Base-by-base conservation (phyloP, 2,888 invertebrate species). In the Apamea sordens region DNA sequence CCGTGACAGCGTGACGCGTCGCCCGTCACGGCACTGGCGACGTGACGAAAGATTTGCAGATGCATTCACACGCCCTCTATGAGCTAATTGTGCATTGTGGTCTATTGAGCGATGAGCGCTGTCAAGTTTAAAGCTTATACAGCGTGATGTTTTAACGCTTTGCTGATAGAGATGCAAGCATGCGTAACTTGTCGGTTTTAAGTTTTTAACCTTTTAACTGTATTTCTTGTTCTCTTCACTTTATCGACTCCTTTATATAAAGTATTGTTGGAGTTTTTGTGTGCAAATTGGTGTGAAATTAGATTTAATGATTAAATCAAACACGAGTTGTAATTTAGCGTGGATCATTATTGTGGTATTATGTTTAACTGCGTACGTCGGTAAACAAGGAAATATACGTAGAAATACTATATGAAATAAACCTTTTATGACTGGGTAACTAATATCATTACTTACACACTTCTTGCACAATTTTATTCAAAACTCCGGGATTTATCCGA, bases 401-500 rank as follows among this genome's bases (percentile, higher is more conserved):
- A 15, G 32, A 50, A 50, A 59, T 41, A 80, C 36, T 24, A 6
- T 64, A 28, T 32, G 8, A 28, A 63, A 80, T 64, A 61, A 63
- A 78, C 24, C 36, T 82, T 56, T 73, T 36, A 69, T 44, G 21
- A 65, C 41, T 73, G 59, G 65, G 73, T 53, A 79, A 77, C 83
- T 77, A 68, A 79, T 81, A 70, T 77, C 76, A 82, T 89, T 80
- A 83, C 73, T 89, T 80, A 83, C 73, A 80, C 83, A 83, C 83
- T 81, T 59, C 44, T 32, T 71, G 77, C 74, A 76, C 81, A 85
- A 81, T 88, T 86, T 86, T 75, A 87, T 89, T 84, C 81, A 78
- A 83, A 87, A 79, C 73, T 83, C 82, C 80, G 73, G 68, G 82
- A 87, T 88, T 88, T 87, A 90, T 88, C 87, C 88, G 79, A 89